These are phyloP conservation scores for Calephelis perditalis DNA, from an alignment of 2,888 invertebrate genomes.

Conservation along the genomic window DNA sequence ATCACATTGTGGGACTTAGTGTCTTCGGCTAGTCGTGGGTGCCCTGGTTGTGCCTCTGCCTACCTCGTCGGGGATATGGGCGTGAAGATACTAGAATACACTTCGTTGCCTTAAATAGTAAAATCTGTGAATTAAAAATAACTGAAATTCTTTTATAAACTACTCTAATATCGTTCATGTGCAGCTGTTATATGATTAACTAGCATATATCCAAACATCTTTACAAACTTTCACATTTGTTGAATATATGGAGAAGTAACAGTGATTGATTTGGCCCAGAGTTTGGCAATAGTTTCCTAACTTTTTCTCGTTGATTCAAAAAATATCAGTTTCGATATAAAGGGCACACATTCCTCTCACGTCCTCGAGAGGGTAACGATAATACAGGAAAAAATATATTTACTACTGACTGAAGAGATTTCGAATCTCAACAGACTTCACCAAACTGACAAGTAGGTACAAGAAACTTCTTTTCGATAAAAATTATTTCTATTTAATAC, in stretches of 20 bases:
- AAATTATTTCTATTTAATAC: no score
- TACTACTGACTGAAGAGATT: not conserved
- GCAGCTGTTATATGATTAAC: no score
- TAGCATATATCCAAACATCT: not conserved
- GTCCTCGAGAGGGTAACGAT: not conserved
- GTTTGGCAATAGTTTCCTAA: not conserved
- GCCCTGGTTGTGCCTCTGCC: no score
- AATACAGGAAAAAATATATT: conserved; percentile 1
- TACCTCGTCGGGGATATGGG: no score
- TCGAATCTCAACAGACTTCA: not conserved
- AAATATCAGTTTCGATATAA: conserved; percentile 6
- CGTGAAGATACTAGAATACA: no score
- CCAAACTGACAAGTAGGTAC: not conserved
- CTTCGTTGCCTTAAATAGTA: no score
- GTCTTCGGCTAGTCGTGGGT: no score
- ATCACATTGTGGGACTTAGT: no score
- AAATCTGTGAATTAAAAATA: no score
- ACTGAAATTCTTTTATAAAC: no score
- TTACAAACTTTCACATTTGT: not conserved
- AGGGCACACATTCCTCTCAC: conserved; percentile 1
- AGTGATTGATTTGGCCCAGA: not conserved
- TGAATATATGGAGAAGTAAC: not conserved
- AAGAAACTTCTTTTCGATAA: no score
- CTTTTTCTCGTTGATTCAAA: not conserved
- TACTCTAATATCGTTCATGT: no score